These are phyloP conservation scores for Trogon surrucura DNA, from an alignment of 2,113 vertebrate species.

Conservation along the genomic window DNA sequence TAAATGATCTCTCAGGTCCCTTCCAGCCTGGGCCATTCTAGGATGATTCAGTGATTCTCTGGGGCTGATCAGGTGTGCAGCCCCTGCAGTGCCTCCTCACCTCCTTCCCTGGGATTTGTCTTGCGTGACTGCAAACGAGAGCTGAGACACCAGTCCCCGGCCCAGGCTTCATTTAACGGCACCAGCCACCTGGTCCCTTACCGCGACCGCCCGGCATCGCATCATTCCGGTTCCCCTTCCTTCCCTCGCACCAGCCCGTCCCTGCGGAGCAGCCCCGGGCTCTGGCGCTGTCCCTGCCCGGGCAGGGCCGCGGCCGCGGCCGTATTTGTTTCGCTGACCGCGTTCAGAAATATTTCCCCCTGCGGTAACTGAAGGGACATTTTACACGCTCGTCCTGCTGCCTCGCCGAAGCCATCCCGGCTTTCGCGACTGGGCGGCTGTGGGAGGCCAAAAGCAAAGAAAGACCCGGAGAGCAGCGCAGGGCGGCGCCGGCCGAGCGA, in stretches of 20 bases:
- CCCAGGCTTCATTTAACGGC: not conserved
- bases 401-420: not conserved
- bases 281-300: not conserved
- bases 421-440: too few species aligned
- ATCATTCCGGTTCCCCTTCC: not conserved
- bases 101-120: not conserved
- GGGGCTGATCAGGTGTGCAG: not conserved
- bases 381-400: not conserved
- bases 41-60: too few species aligned
- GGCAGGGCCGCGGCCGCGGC: rapidly evolving
- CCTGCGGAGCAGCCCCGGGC: rapidly evolving
- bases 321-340: not conserved
- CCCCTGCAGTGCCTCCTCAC: not conserved
- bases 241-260: rapidly evolving
- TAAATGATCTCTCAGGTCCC: too few species aligned
- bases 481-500: too few species aligned
- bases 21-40: too few species aligned
- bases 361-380: not conserved
- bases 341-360: not conserved
- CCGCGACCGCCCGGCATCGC: rapidly evolving
- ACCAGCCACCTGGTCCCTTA: not conserved
- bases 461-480: too few species aligned
- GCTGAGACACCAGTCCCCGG: not conserved
- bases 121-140: not conserved
- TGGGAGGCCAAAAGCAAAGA: too few species aligned